Conservation (phyloP, 2,888 invertebrate genomes). For the Trachelus tabidus region DNA sequence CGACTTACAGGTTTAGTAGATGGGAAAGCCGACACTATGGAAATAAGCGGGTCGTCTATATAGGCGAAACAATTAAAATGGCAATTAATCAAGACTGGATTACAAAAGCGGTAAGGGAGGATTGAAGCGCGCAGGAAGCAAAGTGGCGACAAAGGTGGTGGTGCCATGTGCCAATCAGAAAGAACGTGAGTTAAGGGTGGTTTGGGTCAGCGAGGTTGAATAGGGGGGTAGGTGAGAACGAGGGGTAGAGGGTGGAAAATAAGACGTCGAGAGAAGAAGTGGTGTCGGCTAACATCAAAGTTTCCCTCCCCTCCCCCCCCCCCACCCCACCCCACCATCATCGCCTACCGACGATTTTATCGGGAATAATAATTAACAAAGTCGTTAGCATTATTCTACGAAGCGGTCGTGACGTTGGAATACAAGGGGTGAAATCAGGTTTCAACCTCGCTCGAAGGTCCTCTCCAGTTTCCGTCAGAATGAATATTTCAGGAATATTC, state of each 20-base stretch:
- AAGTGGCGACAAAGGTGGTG: not conserved
- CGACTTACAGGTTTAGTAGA: not conserved
- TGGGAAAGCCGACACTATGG: not conserved
- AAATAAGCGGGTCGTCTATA: not conserved
- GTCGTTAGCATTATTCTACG: conserved; percentile 25
- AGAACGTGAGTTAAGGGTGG: not conserved
- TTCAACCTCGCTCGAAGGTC: conserved; percentile 10
- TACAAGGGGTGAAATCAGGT: not conserved
- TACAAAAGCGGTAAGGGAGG: not conserved
- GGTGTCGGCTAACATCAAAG: not conserved
- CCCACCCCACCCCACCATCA: no score
- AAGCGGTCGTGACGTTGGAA: not conserved
- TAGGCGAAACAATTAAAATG: conserved; percentile 27
- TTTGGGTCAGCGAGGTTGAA: not conserved
- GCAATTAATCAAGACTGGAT: conserved; percentile 25
- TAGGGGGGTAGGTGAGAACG: not conserved
- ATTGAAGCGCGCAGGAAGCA: conserved; percentile 1
- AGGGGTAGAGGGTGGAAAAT: not conserved
- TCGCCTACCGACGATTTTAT: conserved; percentile 4
- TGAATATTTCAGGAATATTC: not conserved
- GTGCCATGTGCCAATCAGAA: not conserved
- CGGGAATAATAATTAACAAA: conserved; percentile 27
- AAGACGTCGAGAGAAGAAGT: not conserved
- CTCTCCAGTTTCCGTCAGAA: not conserved
- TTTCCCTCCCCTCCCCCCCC: not conserved